Evolutionary conservation across 2,113 vertebrate genomes (phyloP), one percentile per base, ranked within the genome.

Genomic region (Picathartes gymnocephalus): DNA sequence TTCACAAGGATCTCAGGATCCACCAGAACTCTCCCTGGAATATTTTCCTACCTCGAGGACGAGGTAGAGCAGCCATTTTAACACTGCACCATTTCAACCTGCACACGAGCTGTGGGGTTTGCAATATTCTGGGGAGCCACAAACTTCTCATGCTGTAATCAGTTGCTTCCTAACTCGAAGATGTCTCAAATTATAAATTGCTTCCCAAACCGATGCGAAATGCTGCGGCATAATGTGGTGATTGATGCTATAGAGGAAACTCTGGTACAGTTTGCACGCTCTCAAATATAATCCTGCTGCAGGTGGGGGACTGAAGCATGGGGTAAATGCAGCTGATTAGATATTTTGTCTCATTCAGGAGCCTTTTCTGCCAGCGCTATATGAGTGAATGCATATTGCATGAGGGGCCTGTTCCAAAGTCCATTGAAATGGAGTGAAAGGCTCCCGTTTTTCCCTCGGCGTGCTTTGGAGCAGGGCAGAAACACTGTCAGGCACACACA

Each of bases 271-370:
- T 96, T 76, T 95, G 96, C 90, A 53, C 51, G 92, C 90, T 69
- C 87, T 84, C 95, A 84, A 7, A 92, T n/a, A 4, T 78, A 93
- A 97, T 95, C 90, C 96, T 96, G 92, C 80, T 92, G 95, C 96
- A 97, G 95, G 96, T 96, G 95, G 96, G 90, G 81, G 93, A 90
- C 88, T 96, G 93, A 96, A 94, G 90, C 93, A 70, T 9, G 80
- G 94, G 90, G 92, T 94, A 97, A 97, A 97, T 96, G 93, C 95
- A 79, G 88, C 92, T 97, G 96, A 97, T 96, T 96, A 96, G 95
- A 81, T 94, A 97, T 96, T 96, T 97, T 97, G 90, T 93, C 95
- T 96, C 95, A 97, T 97, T 97, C 95, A 96, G 92, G 90, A 90
- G 78, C 76, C 93, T 95, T 95, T 96, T 96, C 93, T 97, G 95